Conservation (phyloP, 2,888 invertebrate species). For the Pseudococcus jackbeardsleyi region DNA sequence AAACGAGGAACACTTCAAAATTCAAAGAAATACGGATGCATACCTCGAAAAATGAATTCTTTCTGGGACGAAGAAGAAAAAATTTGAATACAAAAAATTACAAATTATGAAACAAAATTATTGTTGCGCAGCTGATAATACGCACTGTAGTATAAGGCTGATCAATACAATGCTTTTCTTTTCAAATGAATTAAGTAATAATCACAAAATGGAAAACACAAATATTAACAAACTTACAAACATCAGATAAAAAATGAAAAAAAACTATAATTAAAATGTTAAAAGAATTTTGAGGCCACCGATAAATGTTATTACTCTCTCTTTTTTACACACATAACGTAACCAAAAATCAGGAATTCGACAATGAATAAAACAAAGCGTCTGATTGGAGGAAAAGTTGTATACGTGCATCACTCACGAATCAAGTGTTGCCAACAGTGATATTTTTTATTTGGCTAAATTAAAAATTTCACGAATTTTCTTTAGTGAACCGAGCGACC, state of each 20-base stretch:
- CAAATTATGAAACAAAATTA: conserved; percentile 59
- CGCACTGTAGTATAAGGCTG: conserved; percentile 55
- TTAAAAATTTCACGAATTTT: too few relatives aligned
- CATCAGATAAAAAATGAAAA: conserved; percentile 55
- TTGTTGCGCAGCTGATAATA: conserved; percentile 64
- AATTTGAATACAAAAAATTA: conserved; percentile 14
- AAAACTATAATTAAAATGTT: conserved; percentile 52
- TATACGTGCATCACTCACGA: conserved; percentile 60
- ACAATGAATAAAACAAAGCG: conserved; percentile 58
- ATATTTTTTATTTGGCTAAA: too few relatives aligned
- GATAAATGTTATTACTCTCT: conserved; percentile 63
- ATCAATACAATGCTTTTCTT: conserved; percentile 55
- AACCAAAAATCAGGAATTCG: conserved; percentile 61
- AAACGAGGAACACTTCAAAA: neutral
- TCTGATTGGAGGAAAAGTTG: conserved; percentile 55
- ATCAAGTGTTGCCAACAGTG: neutral
- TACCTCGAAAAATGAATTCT: conserved; percentile 45
- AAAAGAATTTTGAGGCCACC: conserved; percentile 61
- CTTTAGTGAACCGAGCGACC: too few relatives aligned
- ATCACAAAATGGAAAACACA: conserved; percentile 62
- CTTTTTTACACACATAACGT: conserved; percentile 62
- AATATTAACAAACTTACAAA: conserved; percentile 33
- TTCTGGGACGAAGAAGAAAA: conserved; percentile 13
- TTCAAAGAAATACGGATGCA: neutral
- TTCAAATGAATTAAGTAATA: conserved; percentile 42